Conservation (phyloP, 2,888 invertebrate species). For the Aleiodes leptofemur region DNA sequence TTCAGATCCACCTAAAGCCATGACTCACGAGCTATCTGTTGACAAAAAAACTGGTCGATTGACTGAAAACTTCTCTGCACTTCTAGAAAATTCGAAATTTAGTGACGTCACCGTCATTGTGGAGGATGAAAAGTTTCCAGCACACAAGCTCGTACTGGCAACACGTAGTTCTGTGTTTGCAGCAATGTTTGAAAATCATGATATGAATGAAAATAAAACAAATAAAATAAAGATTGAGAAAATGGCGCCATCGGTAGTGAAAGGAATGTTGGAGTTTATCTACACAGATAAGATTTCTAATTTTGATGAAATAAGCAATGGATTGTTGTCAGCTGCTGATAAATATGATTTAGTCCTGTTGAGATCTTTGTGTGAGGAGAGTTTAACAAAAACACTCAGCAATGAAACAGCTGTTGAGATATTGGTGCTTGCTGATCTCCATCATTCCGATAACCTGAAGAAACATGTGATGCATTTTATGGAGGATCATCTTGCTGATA, state of each 20-base stretch:
- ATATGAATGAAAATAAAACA: background rate
- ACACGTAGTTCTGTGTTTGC: slow-evolving; percentile 10
- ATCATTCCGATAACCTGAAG: too few relatives aligned
- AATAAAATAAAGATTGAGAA: background rate
- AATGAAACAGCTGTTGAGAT: background rate
- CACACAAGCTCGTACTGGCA: slow-evolving; percentile 2
- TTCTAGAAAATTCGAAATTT: background rate
- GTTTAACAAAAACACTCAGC: background rate
- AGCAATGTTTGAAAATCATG: slow-evolving; percentile 7
- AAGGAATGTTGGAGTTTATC: too few relatives aligned
- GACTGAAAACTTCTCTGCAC: background rate
- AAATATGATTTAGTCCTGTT: slow-evolving; percentile 10
- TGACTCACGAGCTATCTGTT: background rate
- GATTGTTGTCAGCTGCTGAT: background rate
- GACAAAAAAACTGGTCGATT: background rate
- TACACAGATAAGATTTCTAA: too few relatives aligned
- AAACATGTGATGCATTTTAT: too few relatives aligned
- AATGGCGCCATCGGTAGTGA: too few relatives aligned
- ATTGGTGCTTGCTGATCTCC: background rate
- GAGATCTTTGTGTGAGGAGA: slow-evolving; percentile 22
- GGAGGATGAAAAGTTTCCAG: background rate
- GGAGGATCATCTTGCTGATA: too few relatives aligned
- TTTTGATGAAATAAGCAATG: too few relatives aligned
- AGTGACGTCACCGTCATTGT: background rate
- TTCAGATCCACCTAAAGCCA: background rate